Base-by-base conservation (phyloP, 2,797 vertebrate species). In the Lutjanus argentimaculatus region DNA sequence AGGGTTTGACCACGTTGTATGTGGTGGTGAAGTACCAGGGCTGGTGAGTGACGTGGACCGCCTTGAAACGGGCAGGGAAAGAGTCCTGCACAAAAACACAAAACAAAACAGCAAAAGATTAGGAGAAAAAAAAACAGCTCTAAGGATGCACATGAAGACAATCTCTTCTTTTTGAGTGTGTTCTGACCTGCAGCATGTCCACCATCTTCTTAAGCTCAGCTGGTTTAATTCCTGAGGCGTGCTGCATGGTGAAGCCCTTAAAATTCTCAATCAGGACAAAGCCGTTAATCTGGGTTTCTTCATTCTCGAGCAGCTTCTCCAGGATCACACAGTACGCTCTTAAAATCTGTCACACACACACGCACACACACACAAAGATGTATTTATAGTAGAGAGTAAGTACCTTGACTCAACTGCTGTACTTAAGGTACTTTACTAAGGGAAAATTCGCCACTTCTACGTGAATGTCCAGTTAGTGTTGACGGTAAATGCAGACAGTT, bases 21-120 rank as follows among this genome's bases (percentile, higher is more conserved):
- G 98, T 99, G 2, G 98, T 99, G 83, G 98, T 99, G 94, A 99
- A 99, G 90, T 99, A 99, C 98, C 98, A 99, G 0, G 98, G 98
- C 93, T 99, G 98, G 86, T 99, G 96, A 81, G 97, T 98, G 84
- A 99, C 98, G 71, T 99, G 97, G 55, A 99, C 96, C 0, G 98
- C 98, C 88, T 99, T 99, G 95, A 99, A 99, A 17, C 98, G 96
- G 0, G 98, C 98, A 0, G 98, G 98, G 89, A 99, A 99, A 1
- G 98, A 99, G 84, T 99, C 98, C 98, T 99, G 88, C 3, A 43
- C 11, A 68, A 19, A 57, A 63, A 64, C 4, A 76, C 6, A n/a
- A n/a, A n/a, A n/a, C n/a, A n/a, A 70, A 36, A 49, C 49, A 46
- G 8, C 8, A 21, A 61, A 42, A 21, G 30, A 36, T 36, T 36